phyloP scores from a whole-genome alignment of 2,113 vertebrate genomes.

The Lamprologus lemairii region DNA sequence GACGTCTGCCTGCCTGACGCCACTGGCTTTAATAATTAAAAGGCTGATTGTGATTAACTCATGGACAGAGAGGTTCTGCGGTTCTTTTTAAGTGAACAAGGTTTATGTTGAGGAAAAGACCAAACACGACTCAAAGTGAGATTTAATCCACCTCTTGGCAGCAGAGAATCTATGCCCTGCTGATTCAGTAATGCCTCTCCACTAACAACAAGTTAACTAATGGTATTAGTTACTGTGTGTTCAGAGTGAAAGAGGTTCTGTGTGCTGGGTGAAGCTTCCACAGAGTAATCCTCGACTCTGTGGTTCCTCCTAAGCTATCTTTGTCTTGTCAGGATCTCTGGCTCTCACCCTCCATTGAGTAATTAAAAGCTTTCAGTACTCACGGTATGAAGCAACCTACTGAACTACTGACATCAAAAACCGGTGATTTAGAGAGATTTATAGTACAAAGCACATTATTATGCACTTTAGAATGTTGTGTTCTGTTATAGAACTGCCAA shows the following conservation, averaged over 20 bases:
- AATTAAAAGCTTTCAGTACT: conserved; percentile 34
- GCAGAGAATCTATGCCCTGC: background rate
- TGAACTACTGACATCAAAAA: conserved; percentile 7
- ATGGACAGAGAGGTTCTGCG: background rate
- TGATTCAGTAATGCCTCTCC: background rate
- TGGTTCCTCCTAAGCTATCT: conserved; percentile 22
- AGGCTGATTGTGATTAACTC: background rate
- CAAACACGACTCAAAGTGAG: background rate
- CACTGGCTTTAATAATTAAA: background rate
- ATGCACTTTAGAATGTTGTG: background rate
- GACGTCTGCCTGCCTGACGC: background rate
- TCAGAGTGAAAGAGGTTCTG: background rate
- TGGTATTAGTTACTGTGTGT: conserved; percentile 7
- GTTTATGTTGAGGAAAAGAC: background rate
- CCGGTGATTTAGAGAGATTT: background rate
- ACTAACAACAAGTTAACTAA: conserved; percentile 4
- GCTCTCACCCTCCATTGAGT: conserved; percentile 17
- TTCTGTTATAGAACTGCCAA: background rate
- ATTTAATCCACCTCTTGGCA: background rate
- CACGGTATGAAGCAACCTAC: background rate
- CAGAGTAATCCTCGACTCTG: conserved; percentile 38
- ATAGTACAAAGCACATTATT: background rate
- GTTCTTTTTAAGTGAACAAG: background rate
- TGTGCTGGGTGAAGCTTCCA: conserved; percentile 47
- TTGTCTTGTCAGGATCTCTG: conserved; percentile 13